A percentile compares a stretch with the other conserved stretches of the same genome.
Evolutionary conservation across 1,140 invertebrate genomes (phyloP).

Genomic region (Aricia agestis): DNA sequence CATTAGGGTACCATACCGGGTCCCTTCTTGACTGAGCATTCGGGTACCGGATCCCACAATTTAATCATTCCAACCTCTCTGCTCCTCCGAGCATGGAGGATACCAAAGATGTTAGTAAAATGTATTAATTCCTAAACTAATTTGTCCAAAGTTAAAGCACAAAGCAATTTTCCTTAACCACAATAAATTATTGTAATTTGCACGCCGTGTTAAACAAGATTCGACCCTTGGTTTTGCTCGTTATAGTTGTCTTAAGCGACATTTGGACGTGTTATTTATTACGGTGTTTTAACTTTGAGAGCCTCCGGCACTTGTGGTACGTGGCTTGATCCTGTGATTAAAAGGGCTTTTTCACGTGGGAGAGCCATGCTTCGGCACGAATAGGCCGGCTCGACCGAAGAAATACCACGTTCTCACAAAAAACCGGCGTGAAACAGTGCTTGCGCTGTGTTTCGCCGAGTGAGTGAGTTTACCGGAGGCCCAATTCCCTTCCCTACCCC

Average conservation of each 20-base stretch:
- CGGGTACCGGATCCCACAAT: not conserved
- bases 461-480: too few relatives aligned
- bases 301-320: not conserved
- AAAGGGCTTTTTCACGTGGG: too few relatives aligned
- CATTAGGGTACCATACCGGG: not conserved
- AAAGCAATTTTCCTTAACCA: not conserved
- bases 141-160: not conserved
- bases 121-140: conserved; percentile 3
- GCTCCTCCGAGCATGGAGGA: not conserved
- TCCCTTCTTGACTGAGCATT: not conserved
- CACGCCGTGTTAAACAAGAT: not conserved
- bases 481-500: too few relatives aligned
- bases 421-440: too few relatives aligned
- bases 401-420: too few relatives aligned
- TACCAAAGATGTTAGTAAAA: conserved; percentile 1
- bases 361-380: too few relatives aligned
- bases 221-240: not conserved
- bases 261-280: not conserved
- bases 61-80: not conserved
- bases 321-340: too few relatives aligned
- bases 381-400: too few relatives aligned
- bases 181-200: conserved; percentile 1
- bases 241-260: not conserved
- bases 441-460: too few relatives aligned
- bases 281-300: not conserved